Conservation (phyloP, 2,797 vertebrate genomes). For the Harpagifer antarcticus region DNA sequence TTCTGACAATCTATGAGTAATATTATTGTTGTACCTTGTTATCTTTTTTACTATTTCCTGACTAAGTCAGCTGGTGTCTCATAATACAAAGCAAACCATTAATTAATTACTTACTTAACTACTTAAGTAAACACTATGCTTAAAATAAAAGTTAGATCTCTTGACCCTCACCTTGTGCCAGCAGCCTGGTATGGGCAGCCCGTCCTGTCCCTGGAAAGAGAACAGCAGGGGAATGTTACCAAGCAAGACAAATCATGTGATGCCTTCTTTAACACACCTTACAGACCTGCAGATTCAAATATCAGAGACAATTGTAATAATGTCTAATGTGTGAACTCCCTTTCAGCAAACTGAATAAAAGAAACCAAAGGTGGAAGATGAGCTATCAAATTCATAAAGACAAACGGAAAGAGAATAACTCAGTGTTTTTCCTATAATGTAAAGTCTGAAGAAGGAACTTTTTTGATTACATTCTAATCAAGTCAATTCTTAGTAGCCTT, state of each 20-base stretch:
- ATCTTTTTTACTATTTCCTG: neutral
- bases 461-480: no score
- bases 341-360: neutral
- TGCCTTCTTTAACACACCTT: neutral
- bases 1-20: slow-evolving; percentile 17
- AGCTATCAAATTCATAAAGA: neutral
- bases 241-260: neutral
- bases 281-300: neutral
- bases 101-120: neutral
- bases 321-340: neutral
- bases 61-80: neutral
- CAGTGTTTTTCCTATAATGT: no score
- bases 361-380: neutral
- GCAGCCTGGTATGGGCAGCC: slow-evolving; percentile 95
- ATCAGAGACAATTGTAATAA: neutral
- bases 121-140: slow-evolving; percentile 23
- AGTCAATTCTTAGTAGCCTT: no score
- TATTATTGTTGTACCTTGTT: slow-evolving; percentile 32
- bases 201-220: slow-evolving; percentile 90
- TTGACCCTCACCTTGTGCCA: slow-evolving; percentile 92
- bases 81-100: slow-evolving; percentile 14
- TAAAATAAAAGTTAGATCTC: neutral
- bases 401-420: neutral
- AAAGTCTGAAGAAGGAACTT: no score
- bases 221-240: slow-evolving; percentile 35